Conservation (phyloP, 2,797 vertebrate species). For the Philypnodon macrostomus region DNA sequence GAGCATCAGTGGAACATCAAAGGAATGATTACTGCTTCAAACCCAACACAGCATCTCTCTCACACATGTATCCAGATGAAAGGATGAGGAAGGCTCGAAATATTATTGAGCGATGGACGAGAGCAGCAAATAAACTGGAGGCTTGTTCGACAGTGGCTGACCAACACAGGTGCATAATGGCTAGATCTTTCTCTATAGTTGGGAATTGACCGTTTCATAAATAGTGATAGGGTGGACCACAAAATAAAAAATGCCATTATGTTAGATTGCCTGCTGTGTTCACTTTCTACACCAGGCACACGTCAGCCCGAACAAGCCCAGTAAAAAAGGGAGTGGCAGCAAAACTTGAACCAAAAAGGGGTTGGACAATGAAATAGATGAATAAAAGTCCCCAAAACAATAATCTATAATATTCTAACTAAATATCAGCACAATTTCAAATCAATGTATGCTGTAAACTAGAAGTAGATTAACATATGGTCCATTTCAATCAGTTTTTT, state of each 20-base stretch:
- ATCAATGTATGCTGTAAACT: too few species aligned
- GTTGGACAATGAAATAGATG: conserved; percentile 22
- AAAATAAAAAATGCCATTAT: too few species aligned
- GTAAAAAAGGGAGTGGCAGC: conserved; percentile 28
- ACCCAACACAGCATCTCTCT: conserved; percentile 15
- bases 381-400: too few species aligned
- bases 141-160: conserved; percentile 3
- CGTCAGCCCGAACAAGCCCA: conserved; percentile 5
- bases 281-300: conserved; percentile 16
- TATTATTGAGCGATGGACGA: conserved; percentile 21
- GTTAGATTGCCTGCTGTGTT: too few species aligned
- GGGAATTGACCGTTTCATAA: too few species aligned
- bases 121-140: conserved; percentile 22
- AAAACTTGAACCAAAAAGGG: conserved; percentile 24
- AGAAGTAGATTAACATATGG: too few species aligned
- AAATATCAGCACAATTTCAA: too few species aligned
- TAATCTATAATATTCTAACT: background rate
- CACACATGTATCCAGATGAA: conserved; percentile 37
- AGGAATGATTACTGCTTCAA: conserved; percentile 61
- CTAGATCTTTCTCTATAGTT: background rate
- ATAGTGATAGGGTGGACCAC: too few species aligned
- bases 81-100: conserved; percentile 25
- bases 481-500: too few species aligned
- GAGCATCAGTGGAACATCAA: conserved; percentile 76
- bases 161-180: background rate